phyloP scores from a whole-genome alignment of 2,797 vertebrate species.

The Rhinogobio ventralis region DNA sequence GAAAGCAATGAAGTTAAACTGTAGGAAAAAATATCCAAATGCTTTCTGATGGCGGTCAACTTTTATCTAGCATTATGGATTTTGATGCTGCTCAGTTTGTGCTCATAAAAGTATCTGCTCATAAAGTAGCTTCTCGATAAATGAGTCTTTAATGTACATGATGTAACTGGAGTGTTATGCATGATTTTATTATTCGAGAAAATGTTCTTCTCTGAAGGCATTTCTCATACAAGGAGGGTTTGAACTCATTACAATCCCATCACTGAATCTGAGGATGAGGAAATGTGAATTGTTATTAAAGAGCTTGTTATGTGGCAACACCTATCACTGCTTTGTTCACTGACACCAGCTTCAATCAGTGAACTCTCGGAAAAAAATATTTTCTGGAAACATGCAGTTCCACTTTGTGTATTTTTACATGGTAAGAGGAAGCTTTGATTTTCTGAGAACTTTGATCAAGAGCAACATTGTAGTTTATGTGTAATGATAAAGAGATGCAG shows the following conservation, averaged over 20 bases:
- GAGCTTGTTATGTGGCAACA: constrained; percentile 7
- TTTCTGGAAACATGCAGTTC: constrained; percentile 21
- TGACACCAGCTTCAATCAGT: neutral
- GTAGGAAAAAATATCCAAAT: neutral
- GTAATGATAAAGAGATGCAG: neutral
- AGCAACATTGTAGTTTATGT: neutral
- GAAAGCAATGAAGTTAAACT: neutral
- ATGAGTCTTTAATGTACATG: neutral
- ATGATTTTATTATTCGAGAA: constrained; percentile 1
- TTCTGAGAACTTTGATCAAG: constrained; percentile 3
- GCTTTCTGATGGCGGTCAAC: neutral
- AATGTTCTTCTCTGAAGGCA: neutral
- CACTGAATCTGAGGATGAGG: neutral
- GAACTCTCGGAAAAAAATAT: neutral
- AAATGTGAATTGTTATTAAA: neutral
- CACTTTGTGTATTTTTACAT: neutral
- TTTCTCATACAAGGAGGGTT: neutral
- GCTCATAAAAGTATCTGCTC: neutral
- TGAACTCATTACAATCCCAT: neutral
- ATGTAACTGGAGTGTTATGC: neutral
- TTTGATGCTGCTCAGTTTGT: neutral
- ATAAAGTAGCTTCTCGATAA: neutral
- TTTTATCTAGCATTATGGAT: constrained; percentile 7
- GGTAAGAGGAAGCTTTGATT: constrained; percentile 14
- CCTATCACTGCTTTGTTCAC: neutral